A percentile compares a stretch with the other conserved stretches of the same genome.
phyloP scores from a whole-genome alignment of 2,113 vertebrate genomes.

The Apodemus speciosus region DNA sequence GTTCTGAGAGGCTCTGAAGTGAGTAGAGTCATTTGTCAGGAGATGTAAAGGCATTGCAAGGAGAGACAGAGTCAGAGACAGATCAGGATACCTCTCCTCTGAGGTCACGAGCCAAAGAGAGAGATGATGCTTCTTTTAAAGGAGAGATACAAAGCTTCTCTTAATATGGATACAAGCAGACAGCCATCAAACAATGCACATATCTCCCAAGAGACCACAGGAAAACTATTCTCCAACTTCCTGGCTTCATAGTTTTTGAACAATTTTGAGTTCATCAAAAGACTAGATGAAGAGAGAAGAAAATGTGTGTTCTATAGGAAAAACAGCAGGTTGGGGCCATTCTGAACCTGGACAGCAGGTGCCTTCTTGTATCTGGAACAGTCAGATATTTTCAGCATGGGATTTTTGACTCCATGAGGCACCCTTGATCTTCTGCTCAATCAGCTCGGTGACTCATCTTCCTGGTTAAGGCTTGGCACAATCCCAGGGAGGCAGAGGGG shows the following conservation, averaged over 20 bases:
- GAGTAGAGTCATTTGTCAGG: not conserved
- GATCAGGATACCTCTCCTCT: accelerated
- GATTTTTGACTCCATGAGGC: not conserved
- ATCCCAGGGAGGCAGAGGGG: not conserved
- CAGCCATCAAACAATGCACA: accelerated
- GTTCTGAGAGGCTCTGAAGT: not conserved
- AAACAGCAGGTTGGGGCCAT: accelerated
- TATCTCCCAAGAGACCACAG: not conserved
- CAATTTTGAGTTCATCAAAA: not conserved
- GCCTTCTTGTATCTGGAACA: not conserved
- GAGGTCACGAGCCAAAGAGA: not conserved
- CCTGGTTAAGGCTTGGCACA: not conserved
- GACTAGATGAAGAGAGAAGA: not conserved
- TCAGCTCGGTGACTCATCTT: not conserved
- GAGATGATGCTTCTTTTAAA: not conserved
- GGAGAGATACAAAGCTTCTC: too few relatives aligned
- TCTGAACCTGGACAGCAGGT: not conserved
- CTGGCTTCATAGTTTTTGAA: not conserved
- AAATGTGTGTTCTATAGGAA: not conserved
- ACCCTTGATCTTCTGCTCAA: not conserved
- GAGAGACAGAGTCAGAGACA: accelerated
- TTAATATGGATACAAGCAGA: too few relatives aligned
- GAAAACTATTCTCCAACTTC: not conserved
- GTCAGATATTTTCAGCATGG: not conserved
- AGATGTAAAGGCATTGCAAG: accelerated